phyloP scores from a whole-genome alignment of 2,113 vertebrate genomes.

The Chaenogobius annularis region DNA sequence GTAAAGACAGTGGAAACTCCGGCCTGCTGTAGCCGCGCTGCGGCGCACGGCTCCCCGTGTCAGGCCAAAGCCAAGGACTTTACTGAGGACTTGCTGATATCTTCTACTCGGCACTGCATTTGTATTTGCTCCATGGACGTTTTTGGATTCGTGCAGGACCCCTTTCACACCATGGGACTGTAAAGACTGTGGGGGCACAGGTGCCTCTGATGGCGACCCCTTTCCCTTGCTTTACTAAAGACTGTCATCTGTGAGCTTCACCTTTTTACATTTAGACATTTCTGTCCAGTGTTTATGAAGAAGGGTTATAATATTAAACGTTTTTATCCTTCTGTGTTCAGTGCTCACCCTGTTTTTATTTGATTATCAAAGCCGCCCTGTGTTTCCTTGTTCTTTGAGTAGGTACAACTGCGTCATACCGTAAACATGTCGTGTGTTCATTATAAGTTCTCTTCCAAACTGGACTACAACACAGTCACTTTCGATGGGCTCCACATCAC shows the following conservation, averaged over 20 bases:
- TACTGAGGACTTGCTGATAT: slow-evolving; percentile 36
- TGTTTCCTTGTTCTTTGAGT: slow-evolving; percentile 53
- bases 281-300: slow-evolving; percentile 56
- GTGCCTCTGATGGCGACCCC: slow-evolving; percentile 39
- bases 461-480: slow-evolving; percentile 97
- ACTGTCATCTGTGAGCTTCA: slow-evolving; percentile 52
- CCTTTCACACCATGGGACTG: slow-evolving; percentile 53
- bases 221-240: slow-evolving; percentile 52
- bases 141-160: slow-evolving; percentile 45
- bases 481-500: slow-evolving; percentile 97
- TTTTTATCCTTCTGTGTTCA: slow-evolving; percentile 61
- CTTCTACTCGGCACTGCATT: slow-evolving; percentile 18
- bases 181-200: slow-evolving; percentile 48
- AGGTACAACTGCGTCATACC: slow-evolving; percentile 47
- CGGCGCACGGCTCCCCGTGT: slow-evolving; percentile 25
- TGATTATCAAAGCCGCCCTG: slow-evolving; percentile 54
- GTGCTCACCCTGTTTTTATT: slow-evolving; percentile 66
- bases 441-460: slow-evolving; percentile 98
- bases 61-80: slow-evolving; percentile 49
- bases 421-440: slow-evolving; percentile 95
- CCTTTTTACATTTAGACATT: slow-evolving; percentile 28
- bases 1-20: slow-evolving; percentile 40
- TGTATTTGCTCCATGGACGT: slow-evolving; percentile 34
- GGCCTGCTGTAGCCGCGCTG: slow-evolving; percentile 39
- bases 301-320: slow-evolving; percentile 56